A percentile compares a stretch with the other conserved stretches of the same genome.
phyloP scores from a whole-genome alignment of 2,888 invertebrate genomes.

The Mythimna albipuncta region DNA sequence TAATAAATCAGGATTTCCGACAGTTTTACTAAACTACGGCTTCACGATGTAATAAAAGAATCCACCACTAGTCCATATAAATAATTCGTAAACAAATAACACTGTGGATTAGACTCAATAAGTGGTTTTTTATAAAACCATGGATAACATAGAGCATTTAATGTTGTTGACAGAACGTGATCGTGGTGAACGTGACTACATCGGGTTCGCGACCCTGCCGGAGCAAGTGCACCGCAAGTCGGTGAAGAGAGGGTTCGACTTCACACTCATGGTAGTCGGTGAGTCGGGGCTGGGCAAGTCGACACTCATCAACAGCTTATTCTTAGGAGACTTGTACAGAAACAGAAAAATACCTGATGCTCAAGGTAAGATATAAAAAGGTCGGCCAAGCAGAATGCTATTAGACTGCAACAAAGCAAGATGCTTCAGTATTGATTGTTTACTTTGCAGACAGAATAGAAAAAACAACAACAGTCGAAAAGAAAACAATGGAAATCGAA shows the following conservation, averaged over 20 bases:
- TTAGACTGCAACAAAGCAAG: not conserved
- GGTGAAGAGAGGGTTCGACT: conserved; percentile 98
- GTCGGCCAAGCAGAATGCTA: not conserved
- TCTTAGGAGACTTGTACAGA: conserved; percentile 97
- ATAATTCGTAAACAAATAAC: conserved; percentile 28
- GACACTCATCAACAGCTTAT: conserved; percentile 98
- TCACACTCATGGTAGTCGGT: conserved; percentile 98
- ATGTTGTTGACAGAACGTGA: conserved; percentile 82
- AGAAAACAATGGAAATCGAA: conserved; percentile 98
- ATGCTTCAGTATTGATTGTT: conserved; percentile 14
- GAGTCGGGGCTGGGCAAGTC: conserved; percentile 98
- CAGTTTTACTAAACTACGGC: conserved; percentile 17
- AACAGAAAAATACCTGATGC: conserved; percentile 94
- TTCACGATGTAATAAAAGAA: conserved; percentile 13
- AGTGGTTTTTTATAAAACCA: conserved; percentile 9
- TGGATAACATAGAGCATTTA: conserved; percentile 29
- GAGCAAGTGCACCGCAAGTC: conserved; percentile 99
- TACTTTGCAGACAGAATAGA: conserved; percentile 91
- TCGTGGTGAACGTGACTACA: conserved; percentile 94
- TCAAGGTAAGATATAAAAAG: conserved; percentile 87
- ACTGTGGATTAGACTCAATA: conserved; percentile 20
- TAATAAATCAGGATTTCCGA: conserved; percentile 24
- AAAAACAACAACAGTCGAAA: conserved; percentile 93
- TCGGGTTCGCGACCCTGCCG: conserved; percentile 98
- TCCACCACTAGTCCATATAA: not conserved